Percentiles rank a stretch among this genome's conserved stretches.
Conservation (phyloP, 2,888 invertebrate species). For the Trachelus stipa region DNA sequence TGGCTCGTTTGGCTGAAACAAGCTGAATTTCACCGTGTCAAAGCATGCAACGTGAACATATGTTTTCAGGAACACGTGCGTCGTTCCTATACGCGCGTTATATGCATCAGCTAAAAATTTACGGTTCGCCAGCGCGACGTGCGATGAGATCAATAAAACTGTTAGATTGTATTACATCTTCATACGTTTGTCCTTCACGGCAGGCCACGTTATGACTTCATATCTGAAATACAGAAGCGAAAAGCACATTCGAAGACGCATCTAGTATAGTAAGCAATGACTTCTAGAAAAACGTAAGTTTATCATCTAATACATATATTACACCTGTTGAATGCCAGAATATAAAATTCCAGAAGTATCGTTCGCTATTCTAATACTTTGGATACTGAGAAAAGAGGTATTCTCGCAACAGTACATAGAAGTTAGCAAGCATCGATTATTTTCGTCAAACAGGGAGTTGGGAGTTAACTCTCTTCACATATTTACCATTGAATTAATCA, state of each 20-base stretch:
- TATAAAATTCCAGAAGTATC: not conserved
- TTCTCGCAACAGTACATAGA: not conserved
- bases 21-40: constrained; percentile 17
- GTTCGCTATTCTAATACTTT: not conserved
- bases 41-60: constrained; percentile 10
- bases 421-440: not conserved
- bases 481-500: constrained; percentile 56
- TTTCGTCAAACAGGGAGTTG: not conserved
- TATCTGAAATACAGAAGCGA: not conserved
- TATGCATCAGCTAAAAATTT: not conserved
- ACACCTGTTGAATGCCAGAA: no score
- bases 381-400: not conserved
- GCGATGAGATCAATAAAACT: not conserved
- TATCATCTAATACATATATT: no score
- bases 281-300: no score
- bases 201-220: not conserved
- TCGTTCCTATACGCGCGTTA: not conserved
- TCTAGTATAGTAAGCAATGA: not conserved
- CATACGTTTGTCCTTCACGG: not conserved
- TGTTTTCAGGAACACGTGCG: constrained; percentile 10
- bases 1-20: constrained; percentile 17
- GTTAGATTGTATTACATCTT: not conserved
- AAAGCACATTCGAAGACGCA: not conserved
- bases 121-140: not conserved
- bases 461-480: constrained; percentile 51